These are phyloP conservation scores for Argyrosomus regius DNA, from an alignment of 2,797 vertebrate genomes.

Conservation along the genomic window DNA sequence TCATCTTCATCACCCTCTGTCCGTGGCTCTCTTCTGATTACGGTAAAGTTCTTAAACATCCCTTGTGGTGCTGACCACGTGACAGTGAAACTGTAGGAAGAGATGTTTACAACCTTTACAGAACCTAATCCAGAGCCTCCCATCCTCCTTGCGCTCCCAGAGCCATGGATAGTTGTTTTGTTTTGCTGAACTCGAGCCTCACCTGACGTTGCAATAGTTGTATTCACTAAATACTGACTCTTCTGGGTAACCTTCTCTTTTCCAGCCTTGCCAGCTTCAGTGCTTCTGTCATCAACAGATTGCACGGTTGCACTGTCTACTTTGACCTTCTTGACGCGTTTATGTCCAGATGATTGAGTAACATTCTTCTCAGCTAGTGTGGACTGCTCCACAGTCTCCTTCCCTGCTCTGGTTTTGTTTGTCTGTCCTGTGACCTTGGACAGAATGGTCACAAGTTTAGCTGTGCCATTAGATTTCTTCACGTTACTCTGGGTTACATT, in stretches of 20 bases:
- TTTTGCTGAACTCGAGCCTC: slow-evolving; percentile 50
- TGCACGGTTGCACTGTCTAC: slow-evolving; percentile 41
- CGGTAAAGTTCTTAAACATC: slow-evolving; percentile 89
- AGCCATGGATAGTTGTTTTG: slow-evolving; percentile 53
- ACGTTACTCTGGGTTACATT: slow-evolving; percentile 70
- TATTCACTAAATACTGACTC: slow-evolving; percentile 69
- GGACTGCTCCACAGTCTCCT: slow-evolving; percentile 65
- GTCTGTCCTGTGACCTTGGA: slow-evolving; percentile 49
- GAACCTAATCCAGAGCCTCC: slow-evolving; percentile 77
- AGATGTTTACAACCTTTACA: slow-evolving; percentile 85
- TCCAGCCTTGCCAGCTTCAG: slow-evolving; percentile 42
- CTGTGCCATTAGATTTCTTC: slow-evolving; percentile 66
- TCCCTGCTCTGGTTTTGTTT: slow-evolving; percentile 68
- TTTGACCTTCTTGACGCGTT: slow-evolving; percentile 62
- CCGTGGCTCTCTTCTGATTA: slow-evolving; percentile 82
- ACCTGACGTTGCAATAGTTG: slow-evolving; percentile 41
- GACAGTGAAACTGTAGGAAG: slow-evolving; percentile 87
- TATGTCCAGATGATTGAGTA: slow-evolving; percentile 57
- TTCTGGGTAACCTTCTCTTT: slow-evolving; percentile 64
- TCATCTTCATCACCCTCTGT: slow-evolving; percentile 67
- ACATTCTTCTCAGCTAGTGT: slow-evolving; percentile 66
- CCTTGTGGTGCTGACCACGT: slow-evolving; percentile 88
- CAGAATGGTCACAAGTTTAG: slow-evolving; percentile 60
- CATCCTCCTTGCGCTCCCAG: slow-evolving; percentile 47
- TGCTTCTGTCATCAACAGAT: slow-evolving; percentile 53